Base-by-base conservation (phyloP, 2,888 invertebrate genomes). In the Arctia plantaginis region DNA sequence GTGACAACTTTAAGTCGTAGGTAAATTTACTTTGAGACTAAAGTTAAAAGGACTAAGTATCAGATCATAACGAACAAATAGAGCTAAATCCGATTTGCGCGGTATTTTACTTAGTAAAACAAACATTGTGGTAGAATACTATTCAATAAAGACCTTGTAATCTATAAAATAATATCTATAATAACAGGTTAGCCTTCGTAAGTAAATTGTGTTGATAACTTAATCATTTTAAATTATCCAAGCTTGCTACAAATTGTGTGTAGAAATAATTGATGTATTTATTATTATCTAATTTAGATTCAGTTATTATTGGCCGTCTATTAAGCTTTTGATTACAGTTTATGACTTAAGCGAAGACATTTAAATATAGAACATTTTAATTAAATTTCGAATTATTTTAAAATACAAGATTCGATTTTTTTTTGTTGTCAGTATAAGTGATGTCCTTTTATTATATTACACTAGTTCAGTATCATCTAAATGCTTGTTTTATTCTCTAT, bases 161-260 rank as follows among this genome's bases (percentile, higher is more conserved):
- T 66, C 18, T 71, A 47, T 66, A 66, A 55, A 66, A 64, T 65
- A 18, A 44, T 74, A 33, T 33, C 55, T 65, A 15, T 71, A 80
- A 78, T 74, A 69, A 35, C 69, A 72, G 66, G 71, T 33, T 33
- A 18, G 66, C 59, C 71, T 73, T 68, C 67, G 59, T 77, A 72
- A 39, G 72, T 51, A 73, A 65, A 30, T 62, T 55, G 51, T 18
- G 71, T 77, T 82, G 75, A 82, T 82, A 78, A 79, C 82, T 82
- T 82, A 83, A 82, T 82, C 73, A 79, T 82, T 82, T 83, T 81
- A 82, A 82, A 82, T 83, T 83, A 74, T 75, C 72, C 69, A 69
- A 72, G 41, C 62, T 73, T 47, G 67, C 73, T 33, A 67, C 47
- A 73, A 55, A 47, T 51, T 59, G 67, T 64, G 20, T 76, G 47